Percentiles rank a stretch among this genome's conserved stretches.
Evolutionary conservation across 1,140 invertebrate genomes (phyloP).

Genomic region (Marisa cornuarietis): DNA sequence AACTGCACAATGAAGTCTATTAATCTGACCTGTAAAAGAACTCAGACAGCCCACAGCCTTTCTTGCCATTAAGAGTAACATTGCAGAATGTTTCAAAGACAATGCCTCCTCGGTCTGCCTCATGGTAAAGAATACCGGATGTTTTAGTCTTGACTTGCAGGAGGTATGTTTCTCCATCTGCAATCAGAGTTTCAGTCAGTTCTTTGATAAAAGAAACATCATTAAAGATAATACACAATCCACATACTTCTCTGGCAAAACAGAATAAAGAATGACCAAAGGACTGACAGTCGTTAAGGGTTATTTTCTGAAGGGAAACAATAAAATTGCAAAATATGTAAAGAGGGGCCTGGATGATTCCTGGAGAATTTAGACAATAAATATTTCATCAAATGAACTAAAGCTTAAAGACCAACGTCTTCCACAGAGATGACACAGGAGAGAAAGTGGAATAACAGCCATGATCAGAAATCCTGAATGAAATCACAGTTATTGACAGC

Average conservation of each 20-base stretch:
- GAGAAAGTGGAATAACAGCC: too few relatives aligned
- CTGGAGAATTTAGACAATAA: too few relatives aligned
- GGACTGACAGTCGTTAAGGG: too few relatives aligned
- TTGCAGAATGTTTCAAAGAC: conserved; percentile 53
- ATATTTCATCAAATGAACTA: too few relatives aligned
- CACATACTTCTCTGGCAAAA: neutral
- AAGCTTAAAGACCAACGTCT: too few relatives aligned
- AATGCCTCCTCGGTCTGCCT: conserved; percentile 47
- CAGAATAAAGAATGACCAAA: too few relatives aligned
- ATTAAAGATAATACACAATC: neutral
- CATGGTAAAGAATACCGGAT: conserved; percentile 50
- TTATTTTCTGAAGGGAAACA: too few relatives aligned
- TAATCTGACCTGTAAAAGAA: conserved; percentile 53
- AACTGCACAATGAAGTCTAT: too few relatives aligned
- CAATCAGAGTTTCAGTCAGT: neutral
- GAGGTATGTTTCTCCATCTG: conserved; percentile 40
- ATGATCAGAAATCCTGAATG: too few relatives aligned
- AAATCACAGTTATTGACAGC: too few relatives aligned
- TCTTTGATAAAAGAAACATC: conserved; percentile 4
- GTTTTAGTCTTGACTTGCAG: conserved; percentile 41
- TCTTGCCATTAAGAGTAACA: conserved; percentile 49
- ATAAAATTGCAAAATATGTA: too few relatives aligned
- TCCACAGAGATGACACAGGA: neutral
- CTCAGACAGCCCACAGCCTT: conserved; percentile 51
- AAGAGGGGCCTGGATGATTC: too few relatives aligned